Percentiles rank a stretch among this genome's conserved stretches.
These are phyloP conservation scores for Drosophila varians DNA, from an alignment of 1,140 invertebrate species.

Conservation along the genomic window DNA sequence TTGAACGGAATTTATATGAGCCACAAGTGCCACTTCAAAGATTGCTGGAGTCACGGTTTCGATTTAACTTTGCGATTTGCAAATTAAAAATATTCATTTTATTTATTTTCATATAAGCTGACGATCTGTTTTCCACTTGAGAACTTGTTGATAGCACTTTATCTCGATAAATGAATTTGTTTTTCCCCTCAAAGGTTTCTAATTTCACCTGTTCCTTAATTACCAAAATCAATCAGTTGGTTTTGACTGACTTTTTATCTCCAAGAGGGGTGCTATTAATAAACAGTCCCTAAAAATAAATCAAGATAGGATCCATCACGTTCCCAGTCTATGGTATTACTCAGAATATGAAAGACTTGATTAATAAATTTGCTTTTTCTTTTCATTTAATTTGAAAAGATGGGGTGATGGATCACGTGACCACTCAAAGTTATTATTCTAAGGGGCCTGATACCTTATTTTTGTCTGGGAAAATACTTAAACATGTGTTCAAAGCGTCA, in stretches of 20 bases:
- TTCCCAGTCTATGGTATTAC: no score
- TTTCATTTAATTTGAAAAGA: no score
- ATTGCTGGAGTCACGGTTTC: not conserved
- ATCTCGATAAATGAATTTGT: not conserved
- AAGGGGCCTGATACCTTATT: not conserved
- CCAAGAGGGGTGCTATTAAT: not conserved
- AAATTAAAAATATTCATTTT: not conserved
- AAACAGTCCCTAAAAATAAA: not conserved
- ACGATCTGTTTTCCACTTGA: not conserved
- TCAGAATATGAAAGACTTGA: no score
- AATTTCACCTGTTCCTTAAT: not conserved
- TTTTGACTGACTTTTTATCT: not conserved
- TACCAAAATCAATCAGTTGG: not conserved
- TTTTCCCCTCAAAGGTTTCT: not conserved
- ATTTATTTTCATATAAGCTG: not conserved
- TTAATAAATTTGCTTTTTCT: no score
- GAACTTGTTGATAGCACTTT: not conserved
- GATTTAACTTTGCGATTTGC: conserved; percentile 14
- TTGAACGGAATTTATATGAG: not conserved
- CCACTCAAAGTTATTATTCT: not conserved
- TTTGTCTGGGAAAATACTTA: not conserved
- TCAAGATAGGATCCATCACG: not conserved
- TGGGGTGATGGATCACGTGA: no score
- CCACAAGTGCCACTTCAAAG: not conserved
- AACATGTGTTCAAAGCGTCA: not conserved